Base-by-base conservation (phyloP, 1,140 invertebrate species). In the Leptinotarsa defecta region DNA sequence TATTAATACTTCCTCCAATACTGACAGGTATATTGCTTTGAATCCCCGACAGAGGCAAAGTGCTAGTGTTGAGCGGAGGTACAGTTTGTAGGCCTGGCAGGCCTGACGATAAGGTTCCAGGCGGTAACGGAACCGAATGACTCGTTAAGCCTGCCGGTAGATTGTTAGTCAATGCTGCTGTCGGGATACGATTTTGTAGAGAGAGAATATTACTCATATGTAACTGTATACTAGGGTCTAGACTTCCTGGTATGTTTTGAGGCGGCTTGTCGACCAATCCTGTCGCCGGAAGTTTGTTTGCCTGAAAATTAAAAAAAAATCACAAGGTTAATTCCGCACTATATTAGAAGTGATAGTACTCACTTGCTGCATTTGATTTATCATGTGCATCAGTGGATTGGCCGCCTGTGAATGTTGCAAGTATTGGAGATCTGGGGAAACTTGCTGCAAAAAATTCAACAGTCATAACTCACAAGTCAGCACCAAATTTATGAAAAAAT, bases 301-400 rank as follows among this genome's bases (percentile, higher is more conserved):
- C 83, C 85, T 88, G 73, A 43, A 73, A 49, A 76, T 34, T 27
- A 22, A 49, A 27, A 61, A 22, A 34, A 43, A 43, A 43, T 34
- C 34, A 34, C 34, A 2, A 34, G 34, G 8, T 34, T 2, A 8
- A 34, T 11, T 34, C 4, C 1, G 34, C 8, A 34, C 1, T 11
- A 8, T 43, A 43, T 43, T 43, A 43, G 34, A 43, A 43, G 8
- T 43, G 34, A 43, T 43, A 11, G 8, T 11, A 75, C 81, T 76
- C 78, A 88, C 88, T 84, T 89, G 88, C 77, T 89, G 89, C 85
- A 90, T 87, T 80, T 89, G 89, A 82, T 84, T 88, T 64, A 90
- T 88, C 69, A 90, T 85, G 68, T 89, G 88, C 84, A 89, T 87
- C 52, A 90, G 84, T 65, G 89, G 87, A 84, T 89, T 89, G 1